Base-by-base conservation (phyloP, 2,113 vertebrate species). In the Phocoena sinus region DNA sequence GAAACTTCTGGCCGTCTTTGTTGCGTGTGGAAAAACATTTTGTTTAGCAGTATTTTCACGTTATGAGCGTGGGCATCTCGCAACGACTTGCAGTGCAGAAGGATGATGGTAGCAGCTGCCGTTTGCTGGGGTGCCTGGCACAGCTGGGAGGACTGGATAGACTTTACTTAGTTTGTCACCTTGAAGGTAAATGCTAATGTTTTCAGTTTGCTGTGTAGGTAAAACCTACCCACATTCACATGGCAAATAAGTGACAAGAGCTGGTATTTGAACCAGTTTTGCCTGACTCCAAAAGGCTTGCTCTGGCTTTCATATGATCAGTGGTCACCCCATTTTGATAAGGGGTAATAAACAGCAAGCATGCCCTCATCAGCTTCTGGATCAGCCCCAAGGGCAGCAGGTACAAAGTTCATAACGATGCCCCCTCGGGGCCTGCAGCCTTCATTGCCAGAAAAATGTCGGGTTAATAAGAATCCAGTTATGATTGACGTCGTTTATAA, bases 401-500 rank as follows among this genome's bases (percentile, higher is more conserved):
- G 0, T 20, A n/a, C 23, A 11, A 33, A 87, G 74, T 44, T 73
- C 12, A 4, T 36, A 33, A 50, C 6, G 23, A 79, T 21, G 65
- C 50, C 6, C 20, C 89, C 65, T 53, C 2, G 0, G 62, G 90
- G 70, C 71, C 63, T 41, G 17, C 33, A 41, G 31, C 21, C 53
- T 44, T 21, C 62, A 38, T 25, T n/a, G 68, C 76, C 67, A 33
- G 63, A 65, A 94, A 91, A 87, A 62, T 74, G 44, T n/a, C 33
- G 50, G 77, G 38, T 89, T 85, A 53, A 83, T 93, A 93, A 77
- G 38, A 87, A 93, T 97, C 81, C 33, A 36, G 14, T 76, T 65
- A 21, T 79, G 85, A 95, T 89, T 96, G 96, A 94, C 92, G 67
- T 38, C 8, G 31, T 63, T 77, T 89, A 79, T 87, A 73, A 87